phyloP scores from a whole-genome alignment of 23 tunicate genomes.

The Clavelina lepadiformis region DNA sequence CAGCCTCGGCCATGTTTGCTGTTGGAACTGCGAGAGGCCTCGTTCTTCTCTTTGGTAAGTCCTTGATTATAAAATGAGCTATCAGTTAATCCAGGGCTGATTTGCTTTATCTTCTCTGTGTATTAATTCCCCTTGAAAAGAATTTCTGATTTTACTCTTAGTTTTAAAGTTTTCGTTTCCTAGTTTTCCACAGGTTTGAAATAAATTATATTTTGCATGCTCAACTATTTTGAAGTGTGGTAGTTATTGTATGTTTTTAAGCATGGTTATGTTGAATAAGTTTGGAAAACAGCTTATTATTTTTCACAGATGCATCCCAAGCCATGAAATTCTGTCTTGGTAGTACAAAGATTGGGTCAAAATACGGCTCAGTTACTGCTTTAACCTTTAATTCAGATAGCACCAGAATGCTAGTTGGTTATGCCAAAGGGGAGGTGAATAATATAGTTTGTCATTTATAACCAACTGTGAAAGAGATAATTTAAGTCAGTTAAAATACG shows the following conservation, averaged over 20 bases:
- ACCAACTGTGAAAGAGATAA: too few species aligned
- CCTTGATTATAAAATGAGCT: too few species aligned
- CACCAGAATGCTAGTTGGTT: slow-evolving; percentile 74
- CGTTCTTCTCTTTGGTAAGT: slow-evolving; percentile 71
- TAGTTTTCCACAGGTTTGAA: too few species aligned
- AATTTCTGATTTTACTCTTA: too few species aligned
- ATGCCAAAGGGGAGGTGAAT: slow-evolving; percentile 83
- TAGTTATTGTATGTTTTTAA: neutral
- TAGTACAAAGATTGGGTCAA: slow-evolving; percentile 53
- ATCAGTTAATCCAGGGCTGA: too few species aligned
- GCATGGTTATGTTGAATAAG: neutral
- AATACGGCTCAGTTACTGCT: slow-evolving; percentile 87
- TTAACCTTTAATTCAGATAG: slow-evolving; percentile 64
- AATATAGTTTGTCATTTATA: too few species aligned
- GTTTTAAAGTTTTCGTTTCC: too few species aligned
- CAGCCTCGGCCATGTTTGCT: slow-evolving; percentile 63
- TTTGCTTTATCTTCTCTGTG: too few species aligned
- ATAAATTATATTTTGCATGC: too few species aligned
- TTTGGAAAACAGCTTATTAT: too few species aligned
- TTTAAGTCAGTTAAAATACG: too few species aligned
- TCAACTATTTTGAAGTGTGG: neutral
- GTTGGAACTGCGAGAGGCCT: slow-evolving; percentile 82
- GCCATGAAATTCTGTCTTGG: slow-evolving; percentile 58
- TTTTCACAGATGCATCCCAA: slow-evolving; percentile 51
- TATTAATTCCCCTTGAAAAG: too few species aligned